Conservation (phyloP, 2,888 invertebrate genomes). For the Dendrolimus houi region DNA sequence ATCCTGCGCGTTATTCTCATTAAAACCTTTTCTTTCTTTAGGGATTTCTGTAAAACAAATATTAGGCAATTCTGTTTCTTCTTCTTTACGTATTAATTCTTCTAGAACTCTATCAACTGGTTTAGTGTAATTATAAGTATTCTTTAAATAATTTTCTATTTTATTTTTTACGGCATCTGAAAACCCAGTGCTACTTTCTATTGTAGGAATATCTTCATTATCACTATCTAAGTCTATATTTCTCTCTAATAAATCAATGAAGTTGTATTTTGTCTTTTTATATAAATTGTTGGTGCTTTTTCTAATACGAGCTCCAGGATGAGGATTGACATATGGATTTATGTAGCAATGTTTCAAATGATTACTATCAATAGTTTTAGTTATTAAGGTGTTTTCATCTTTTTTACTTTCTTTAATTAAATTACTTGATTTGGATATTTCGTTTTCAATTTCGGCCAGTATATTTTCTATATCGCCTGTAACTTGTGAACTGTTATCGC, state of each 20-base stretch:
- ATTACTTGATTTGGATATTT: constrained; percentile 29
- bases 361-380: not conserved
- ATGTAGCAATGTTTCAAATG: no score
- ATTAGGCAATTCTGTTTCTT: not conserved
- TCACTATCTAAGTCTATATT: constrained; percentile 24
- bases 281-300: no score
- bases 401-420: not conserved
- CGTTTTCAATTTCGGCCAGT: constrained; percentile 49
- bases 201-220: constrained; percentile 18
- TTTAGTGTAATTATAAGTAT: constrained; percentile 16
- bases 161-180: constrained; percentile 43
- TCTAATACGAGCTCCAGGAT: no score
- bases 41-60: no score
- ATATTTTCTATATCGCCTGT: constrained; percentile 37
- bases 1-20: no score
- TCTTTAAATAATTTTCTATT: constrained; percentile 40
- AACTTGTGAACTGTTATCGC: constrained; percentile 29
- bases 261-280: constrained; percentile 38
- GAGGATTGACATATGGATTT: no score
- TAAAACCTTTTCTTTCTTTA: no score
- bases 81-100: constrained; percentile 15
- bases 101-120: constrained; percentile 13
- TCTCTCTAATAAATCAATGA: constrained; percentile 42
- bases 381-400: constrained; percentile 1
- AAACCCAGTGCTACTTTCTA: constrained; percentile 29